phyloP scores from a whole-genome alignment of 2,797 vertebrate species.

The Nannoperca obscura region DNA sequence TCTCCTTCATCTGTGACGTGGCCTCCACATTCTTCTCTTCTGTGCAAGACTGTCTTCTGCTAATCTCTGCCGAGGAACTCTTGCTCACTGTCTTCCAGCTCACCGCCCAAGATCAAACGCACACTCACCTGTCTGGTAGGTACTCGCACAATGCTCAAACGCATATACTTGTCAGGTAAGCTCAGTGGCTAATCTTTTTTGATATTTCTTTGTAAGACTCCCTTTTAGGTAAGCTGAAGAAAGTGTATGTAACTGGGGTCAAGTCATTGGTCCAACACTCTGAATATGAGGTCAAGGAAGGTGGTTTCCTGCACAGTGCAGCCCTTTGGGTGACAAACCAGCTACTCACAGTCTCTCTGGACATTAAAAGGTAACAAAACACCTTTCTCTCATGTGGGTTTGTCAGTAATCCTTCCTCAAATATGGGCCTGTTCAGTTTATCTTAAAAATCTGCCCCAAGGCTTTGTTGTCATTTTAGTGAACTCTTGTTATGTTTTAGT shows the following conservation, averaged over 20 bases:
- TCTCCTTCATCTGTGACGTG: slow-evolving; percentile 95
- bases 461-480: not conserved
- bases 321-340: slow-evolving; percentile 92
- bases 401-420: not conserved
- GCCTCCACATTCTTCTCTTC: slow-evolving; percentile 94
- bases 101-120: slow-evolving; percentile 90
- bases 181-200: not conserved
- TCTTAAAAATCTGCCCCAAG: not conserved
- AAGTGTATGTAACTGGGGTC: slow-evolving; percentile 90
- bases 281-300: slow-evolving; percentile 80
- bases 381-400: not conserved
- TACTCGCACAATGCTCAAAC: not conserved
- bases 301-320: slow-evolving; percentile 88
- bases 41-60: slow-evolving; percentile 89
- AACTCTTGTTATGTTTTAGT: slow-evolving; percentile 78
- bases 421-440: not conserved
- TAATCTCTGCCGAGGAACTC: slow-evolving; percentile 93
- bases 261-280: slow-evolving; percentile 87
- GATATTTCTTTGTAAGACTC: slow-evolving; percentile 82
- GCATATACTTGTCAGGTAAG: not conserved
- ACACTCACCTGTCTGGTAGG: slow-evolving; percentile 90
- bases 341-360: slow-evolving; percentile 85
- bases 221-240: slow-evolving; percentile 89
- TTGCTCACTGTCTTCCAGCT: slow-evolving; percentile 94
- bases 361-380: slow-evolving; percentile 88